These are phyloP conservation scores for Dreissena rostriformis DNA, from an alignment of 1,140 invertebrate genomes.

Conservation along the genomic window DNA sequence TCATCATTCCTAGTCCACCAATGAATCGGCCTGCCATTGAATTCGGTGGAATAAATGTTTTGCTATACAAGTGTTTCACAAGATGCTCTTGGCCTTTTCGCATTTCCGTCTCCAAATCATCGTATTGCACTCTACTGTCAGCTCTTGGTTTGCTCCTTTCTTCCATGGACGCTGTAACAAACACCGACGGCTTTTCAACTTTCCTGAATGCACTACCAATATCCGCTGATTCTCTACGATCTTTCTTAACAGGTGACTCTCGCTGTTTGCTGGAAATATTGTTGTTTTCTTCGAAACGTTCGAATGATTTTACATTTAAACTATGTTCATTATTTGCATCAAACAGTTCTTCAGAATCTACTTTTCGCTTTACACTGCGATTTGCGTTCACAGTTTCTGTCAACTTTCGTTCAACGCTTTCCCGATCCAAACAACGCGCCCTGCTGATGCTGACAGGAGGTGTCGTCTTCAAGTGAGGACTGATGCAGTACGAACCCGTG, in stretches of 20 bases:
- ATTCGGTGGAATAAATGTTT: slow-evolving; percentile 17
- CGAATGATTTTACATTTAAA: neutral
- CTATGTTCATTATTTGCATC: neutral
- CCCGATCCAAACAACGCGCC: neutral
- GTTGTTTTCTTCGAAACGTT: neutral
- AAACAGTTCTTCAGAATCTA: neutral
- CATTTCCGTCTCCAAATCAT: slow-evolving; percentile 3
- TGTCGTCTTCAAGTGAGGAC: neutral
- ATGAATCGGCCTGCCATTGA: slow-evolving; percentile 1
- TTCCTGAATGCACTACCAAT: slow-evolving; percentile 75
- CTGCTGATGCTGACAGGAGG: neutral
- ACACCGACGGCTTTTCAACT: slow-evolving; percentile 66
- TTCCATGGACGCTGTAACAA: neutral
- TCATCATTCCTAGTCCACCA: slow-evolving; percentile 35
- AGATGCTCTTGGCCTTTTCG: slow-evolving; percentile 31
- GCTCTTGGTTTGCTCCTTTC: neutral
- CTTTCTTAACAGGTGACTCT: neutral
- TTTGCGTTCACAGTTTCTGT: too few species aligned
- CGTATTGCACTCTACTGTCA: neutral
- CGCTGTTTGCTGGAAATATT: neutral
- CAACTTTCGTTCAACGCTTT: neutral
- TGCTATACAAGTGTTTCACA: slow-evolving; percentile 31
- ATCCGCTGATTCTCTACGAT: slow-evolving; percentile 15
- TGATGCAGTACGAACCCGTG: neutral
- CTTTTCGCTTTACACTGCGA: neutral